Conservation (phyloP, 2,888 invertebrate genomes). For the Eupithecia centaureata region DNA sequence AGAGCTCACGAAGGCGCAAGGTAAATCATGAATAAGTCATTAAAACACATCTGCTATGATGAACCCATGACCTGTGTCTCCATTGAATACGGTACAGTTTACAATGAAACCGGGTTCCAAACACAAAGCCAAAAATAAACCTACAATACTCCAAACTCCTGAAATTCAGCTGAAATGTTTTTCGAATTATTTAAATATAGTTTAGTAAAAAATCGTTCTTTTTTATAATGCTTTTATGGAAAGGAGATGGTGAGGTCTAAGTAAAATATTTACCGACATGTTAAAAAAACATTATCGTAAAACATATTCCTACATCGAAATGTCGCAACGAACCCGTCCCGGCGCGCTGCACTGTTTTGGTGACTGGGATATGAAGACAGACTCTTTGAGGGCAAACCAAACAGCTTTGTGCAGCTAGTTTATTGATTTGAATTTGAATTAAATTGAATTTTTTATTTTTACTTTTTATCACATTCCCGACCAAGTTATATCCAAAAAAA, state of each 20-base stretch:
- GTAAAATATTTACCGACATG: background rate
- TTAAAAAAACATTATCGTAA: background rate
- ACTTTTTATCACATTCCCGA: too few relatives aligned
- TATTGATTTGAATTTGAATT: too few relatives aligned
- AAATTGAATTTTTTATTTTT: too few relatives aligned
- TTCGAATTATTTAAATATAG: too few relatives aligned
- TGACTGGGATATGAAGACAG: background rate
- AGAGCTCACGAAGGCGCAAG: conserved; percentile 55
- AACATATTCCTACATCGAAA: background rate
- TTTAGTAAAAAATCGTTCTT: too few relatives aligned
- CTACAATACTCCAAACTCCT: background rate
- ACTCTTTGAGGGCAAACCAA: too few relatives aligned
- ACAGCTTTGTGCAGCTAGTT: too few relatives aligned
- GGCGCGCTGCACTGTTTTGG: background rate
- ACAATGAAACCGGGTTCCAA: conserved; percentile 1
- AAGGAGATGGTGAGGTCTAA: background rate
- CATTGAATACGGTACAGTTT: conserved; percentile 53
- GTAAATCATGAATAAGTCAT: conserved; percentile 70
- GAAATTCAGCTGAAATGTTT: background rate
- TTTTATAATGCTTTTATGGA: too few relatives aligned
- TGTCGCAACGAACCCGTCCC: background rate
- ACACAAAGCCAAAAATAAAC: background rate
- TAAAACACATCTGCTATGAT: conserved; percentile 63
- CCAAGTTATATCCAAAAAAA: too few relatives aligned
- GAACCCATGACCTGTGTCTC: conserved; percentile 67